A percentile compares a stretch with the other conserved stretches of the same genome.
These are phyloP conservation scores for Parotia lawesii DNA, from an alignment of 2,113 vertebrate genomes.

Conservation along the genomic window DNA sequence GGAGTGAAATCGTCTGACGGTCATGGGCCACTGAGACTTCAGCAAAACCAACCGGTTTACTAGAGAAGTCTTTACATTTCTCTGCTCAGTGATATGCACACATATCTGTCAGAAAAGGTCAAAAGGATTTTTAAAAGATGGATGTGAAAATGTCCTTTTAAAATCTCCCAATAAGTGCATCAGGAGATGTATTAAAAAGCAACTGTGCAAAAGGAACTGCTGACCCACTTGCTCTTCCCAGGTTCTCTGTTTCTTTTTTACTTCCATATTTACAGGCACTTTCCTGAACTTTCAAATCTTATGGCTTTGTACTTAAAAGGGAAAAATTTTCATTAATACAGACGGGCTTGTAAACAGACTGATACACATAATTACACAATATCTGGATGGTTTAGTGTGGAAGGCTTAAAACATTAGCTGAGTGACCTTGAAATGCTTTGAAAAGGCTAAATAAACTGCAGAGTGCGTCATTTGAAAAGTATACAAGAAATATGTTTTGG, in stretches of 20 bases:
- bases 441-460: not conserved
- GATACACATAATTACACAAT: not conserved
- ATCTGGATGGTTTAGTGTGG: not conserved
- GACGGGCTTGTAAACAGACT: not conserved
- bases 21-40: not conserved
- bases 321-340: not conserved
- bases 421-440: not conserved
- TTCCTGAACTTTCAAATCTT: not conserved
- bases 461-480: not conserved
- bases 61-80: not conserved
- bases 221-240: not conserved
- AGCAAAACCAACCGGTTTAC: not conserved
- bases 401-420: not conserved
- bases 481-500: not conserved
- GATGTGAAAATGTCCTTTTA: not conserved
- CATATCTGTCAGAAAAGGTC: not conserved
- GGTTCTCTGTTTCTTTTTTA: not conserved
- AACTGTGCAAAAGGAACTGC: not conserved
- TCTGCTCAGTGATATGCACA: not conserved
- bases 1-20: not conserved
- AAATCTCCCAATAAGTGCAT: not conserved
- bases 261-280: not conserved
- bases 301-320: not conserved
- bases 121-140: constrained; percentile 14
- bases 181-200: not conserved